Evolutionary conservation across 2,113 vertebrate genomes (phyloP).

Genomic region (Campylomormyrus tamandua): DNA sequence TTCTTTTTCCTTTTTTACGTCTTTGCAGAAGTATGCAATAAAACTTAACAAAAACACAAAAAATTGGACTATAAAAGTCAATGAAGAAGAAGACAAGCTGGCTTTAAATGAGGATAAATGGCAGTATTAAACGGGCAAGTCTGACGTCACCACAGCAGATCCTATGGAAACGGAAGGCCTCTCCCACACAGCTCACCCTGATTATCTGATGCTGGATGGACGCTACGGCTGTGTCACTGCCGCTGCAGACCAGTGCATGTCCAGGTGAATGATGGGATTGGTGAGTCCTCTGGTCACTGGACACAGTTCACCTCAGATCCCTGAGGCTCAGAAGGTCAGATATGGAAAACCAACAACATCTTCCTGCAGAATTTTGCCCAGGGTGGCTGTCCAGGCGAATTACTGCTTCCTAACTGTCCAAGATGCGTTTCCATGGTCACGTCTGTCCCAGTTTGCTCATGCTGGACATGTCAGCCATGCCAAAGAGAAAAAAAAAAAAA

Average conservation of each 20-base stretch:
- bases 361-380: background rate
- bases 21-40: background rate
- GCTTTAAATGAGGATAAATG: background rate
- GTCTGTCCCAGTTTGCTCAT: background rate
- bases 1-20: constrained; percentile 10
- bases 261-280: background rate
- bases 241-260: background rate
- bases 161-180: background rate
- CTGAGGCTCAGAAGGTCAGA: background rate
- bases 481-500: background rate
- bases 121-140: background rate
- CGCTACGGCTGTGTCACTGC: background rate
- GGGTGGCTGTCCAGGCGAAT: background rate
- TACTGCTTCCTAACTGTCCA: background rate
- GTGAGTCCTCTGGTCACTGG: background rate
- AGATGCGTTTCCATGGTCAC: background rate
- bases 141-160: background rate
- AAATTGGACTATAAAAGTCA: constrained; percentile 6
- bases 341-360: background rate
- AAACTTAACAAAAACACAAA: background rate
- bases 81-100: background rate
- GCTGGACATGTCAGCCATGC: background rate
- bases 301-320: background rate
- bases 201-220: background rate
- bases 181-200: background rate